phyloP scores from a whole-genome alignment of 1,140 invertebrate genomes.

The Scaptomyza pallida region DNA sequence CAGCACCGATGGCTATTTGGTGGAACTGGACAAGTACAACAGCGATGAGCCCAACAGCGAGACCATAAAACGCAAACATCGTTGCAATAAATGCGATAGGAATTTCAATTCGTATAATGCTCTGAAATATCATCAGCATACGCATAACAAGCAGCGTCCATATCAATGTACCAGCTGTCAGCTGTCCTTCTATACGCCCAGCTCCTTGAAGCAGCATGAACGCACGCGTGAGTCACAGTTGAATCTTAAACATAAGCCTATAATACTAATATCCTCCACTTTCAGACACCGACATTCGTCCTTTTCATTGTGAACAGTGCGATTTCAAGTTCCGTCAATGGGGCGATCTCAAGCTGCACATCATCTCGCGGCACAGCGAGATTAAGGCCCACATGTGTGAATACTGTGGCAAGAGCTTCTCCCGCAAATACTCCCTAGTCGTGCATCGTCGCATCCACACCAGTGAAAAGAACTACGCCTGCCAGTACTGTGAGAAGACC shows the following conservation, averaged over 20 bases:
- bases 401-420: slow-evolving; percentile 96
- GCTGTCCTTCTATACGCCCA: slow-evolving; percentile 89
- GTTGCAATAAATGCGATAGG: slow-evolving; percentile 88
- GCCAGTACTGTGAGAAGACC: slow-evolving; percentile 92
- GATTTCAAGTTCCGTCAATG: slow-evolving; percentile 92
- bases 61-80: slow-evolving; percentile 55
- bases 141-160: slow-evolving; percentile 90
- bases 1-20: slow-evolving; percentile 25
- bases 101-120: slow-evolving; percentile 93
- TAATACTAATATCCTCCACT: neutral
- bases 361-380: slow-evolving; percentile 91
- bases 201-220: slow-evolving; percentile 91
- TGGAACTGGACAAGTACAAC: slow-evolving; percentile 24
- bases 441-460: slow-evolving; percentile 95
- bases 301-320: slow-evolving; percentile 91
- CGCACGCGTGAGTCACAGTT: slow-evolving; percentile 85
- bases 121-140: slow-evolving; percentile 92
- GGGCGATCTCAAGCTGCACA: slow-evolving; percentile 96
- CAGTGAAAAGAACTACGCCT: slow-evolving; percentile 94
- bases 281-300: slow-evolving; percentile 90
- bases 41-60: slow-evolving; percentile 16
- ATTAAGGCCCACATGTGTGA: slow-evolving; percentile 94
- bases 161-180: slow-evolving; percentile 93
- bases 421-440: slow-evolving; percentile 96
- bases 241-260: neutral